Evolutionary conservation across 2,888 invertebrate genomes (phyloP).

Genomic region (Limnephilus marmoratus): DNA sequence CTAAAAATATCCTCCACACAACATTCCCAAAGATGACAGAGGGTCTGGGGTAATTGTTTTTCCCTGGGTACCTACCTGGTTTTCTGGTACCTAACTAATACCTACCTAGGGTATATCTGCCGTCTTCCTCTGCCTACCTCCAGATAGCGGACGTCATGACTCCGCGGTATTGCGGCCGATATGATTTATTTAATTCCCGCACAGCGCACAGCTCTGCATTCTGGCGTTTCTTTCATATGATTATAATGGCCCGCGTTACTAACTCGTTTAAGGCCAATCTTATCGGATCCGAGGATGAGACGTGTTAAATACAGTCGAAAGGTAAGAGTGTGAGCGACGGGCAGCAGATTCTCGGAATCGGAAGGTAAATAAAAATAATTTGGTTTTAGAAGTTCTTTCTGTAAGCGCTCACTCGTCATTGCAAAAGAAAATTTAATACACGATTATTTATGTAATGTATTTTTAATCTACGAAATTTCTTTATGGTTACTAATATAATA

Average conservation of each 20-base stretch:
- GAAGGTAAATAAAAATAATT: not conserved
- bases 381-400: not conserved
- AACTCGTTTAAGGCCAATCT: slow-evolving; percentile 55
- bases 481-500: no score
- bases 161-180: slow-evolving; percentile 58
- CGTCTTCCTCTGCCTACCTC: not conserved
- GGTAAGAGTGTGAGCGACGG: slow-evolving; percentile 17
- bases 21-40: no score
- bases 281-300: slow-evolving; percentile 57
- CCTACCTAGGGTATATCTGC: not conserved
- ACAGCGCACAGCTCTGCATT: slow-evolving; percentile 58
- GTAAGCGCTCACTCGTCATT: not conserved
- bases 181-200: slow-evolving; percentile 65
- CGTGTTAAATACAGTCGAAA: slow-evolving; percentile 49
- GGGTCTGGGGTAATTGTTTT: no score
- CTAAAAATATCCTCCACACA: no score
- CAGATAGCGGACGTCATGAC: slow-evolving; percentile 55
- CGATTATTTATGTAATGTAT: no score
- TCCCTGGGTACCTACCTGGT: no score
- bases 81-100: not conserved
- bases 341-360: not conserved
- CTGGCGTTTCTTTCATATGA: slow-evolving; percentile 64
- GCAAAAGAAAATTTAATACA: no score
- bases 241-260: slow-evolving; percentile 60
- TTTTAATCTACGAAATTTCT: no score